Percentiles rank a stretch among this genome's conserved stretches.
Evolutionary conservation across 2,888 invertebrate genomes (phyloP).

Genomic region (Eupithecia abbreviata): DNA sequence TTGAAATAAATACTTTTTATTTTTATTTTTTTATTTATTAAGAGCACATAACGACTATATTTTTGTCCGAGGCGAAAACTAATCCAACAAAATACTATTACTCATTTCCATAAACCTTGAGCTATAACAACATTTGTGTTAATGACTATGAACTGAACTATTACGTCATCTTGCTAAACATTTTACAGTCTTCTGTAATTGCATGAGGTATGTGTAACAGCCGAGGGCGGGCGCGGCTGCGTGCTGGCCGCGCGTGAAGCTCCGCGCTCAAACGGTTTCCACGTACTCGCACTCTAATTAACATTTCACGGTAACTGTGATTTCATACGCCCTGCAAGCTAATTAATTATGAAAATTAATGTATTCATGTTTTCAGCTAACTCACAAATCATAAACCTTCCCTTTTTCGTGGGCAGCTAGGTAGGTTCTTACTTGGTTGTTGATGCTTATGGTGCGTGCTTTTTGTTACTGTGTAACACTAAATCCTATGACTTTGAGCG

Average conservation of each 20-base stretch:
- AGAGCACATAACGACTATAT: no score
- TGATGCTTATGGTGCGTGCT: background rate
- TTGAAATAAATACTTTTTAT: no score
- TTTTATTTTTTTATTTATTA: no score
- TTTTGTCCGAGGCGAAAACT: background rate
- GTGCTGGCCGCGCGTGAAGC: slow-evolving; percentile 8
- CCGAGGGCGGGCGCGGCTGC: background rate
- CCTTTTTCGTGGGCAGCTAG: background rate
- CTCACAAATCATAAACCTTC: background rate
- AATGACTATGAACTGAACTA: background rate
- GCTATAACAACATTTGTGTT: background rate
- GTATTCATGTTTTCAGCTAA: slow-evolving; percentile 22
- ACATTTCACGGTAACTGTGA: slow-evolving; percentile 30
- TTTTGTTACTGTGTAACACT: background rate
- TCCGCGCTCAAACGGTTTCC: slow-evolving; percentile 4
- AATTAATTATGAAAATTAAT: slow-evolving; percentile 33
- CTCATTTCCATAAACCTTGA: background rate
- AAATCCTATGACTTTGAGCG: background rate
- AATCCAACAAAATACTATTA: background rate
- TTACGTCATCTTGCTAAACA: background rate
- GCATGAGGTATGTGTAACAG: background rate
- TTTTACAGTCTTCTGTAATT: background rate
- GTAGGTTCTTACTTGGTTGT: background rate
- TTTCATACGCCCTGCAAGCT: slow-evolving; percentile 24
- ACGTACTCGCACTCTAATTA: slow-evolving; percentile 19